Conservation (phyloP, 2,888 invertebrate genomes). For the Aleiodes testaceus region DNA sequence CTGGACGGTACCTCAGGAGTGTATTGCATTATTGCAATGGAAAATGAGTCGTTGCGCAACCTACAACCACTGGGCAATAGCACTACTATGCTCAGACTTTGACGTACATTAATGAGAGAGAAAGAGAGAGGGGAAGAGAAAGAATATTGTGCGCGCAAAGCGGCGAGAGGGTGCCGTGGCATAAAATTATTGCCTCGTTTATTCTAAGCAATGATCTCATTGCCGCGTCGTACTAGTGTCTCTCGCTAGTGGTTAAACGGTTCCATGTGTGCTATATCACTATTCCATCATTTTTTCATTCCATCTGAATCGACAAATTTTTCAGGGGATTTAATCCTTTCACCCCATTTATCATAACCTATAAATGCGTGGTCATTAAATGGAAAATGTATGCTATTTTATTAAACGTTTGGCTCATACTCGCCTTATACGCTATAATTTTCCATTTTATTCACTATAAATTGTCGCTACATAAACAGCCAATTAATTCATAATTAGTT, state of each 20-base stretch:
- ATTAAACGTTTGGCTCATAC: no score
- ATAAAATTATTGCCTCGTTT: constrained; percentile 71
- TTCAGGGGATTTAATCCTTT: constrained; percentile 19
- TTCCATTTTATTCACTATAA: no score
- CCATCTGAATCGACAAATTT: constrained; percentile 19
- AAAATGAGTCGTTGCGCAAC: constrained; percentile 72
- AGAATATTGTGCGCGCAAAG: constrained; percentile 37
- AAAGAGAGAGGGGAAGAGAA: constrained; percentile 7
- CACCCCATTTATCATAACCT: constrained; percentile 29
- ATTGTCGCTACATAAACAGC: background rate
- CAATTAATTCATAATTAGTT: background rate
- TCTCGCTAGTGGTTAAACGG: constrained; percentile 27
- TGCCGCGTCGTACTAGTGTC: constrained; percentile 53
- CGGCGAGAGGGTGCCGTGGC: constrained; percentile 67
- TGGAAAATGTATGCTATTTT: background rate
- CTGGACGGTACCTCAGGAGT: constrained; percentile 21
- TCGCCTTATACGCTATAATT: no score
- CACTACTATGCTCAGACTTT: constrained; percentile 45
- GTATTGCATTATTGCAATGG: constrained; percentile 60
- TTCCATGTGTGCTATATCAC: constrained; percentile 26
- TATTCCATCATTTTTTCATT: constrained; percentile 47
- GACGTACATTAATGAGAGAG: constrained; percentile 26
- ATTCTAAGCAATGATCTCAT: constrained; percentile 72
- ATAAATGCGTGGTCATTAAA: constrained; percentile 12
- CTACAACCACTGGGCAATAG: constrained; percentile 48